Evolutionary conservation across 2,888 invertebrate species (phyloP).

Genomic region (Nephrotoma guestfalica): DNA sequence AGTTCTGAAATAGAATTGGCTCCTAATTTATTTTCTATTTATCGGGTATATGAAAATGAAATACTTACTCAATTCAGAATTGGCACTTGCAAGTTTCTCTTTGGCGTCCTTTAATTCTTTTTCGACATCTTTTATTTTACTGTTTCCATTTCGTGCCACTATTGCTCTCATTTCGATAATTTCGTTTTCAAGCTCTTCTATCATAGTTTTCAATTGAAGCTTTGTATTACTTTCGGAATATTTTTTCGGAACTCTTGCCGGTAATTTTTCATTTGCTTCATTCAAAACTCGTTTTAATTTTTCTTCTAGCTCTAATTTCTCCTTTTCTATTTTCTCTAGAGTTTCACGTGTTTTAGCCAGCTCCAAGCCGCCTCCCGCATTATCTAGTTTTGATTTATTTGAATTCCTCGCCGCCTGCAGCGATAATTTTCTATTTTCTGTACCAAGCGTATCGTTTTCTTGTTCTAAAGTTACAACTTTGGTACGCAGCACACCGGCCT

Average conservation of each 20-base stretch:
- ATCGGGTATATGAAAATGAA: not conserved
- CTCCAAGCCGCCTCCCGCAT: constrained; percentile 36
- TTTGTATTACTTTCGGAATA: constrained; percentile 57
- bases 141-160: constrained; percentile 28
- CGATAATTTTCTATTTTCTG: constrained; percentile 59
- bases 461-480: constrained; percentile 53
- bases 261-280: constrained; percentile 48
- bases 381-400: constrained; percentile 20
- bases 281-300: constrained; percentile 50
- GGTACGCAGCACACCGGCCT: constrained; percentile 49
- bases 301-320: constrained; percentile 48
- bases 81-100: constrained; percentile 48
- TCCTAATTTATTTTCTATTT: not conserved
- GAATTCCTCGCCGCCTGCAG: constrained; percentile 36
- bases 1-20: constrained; percentile 18
- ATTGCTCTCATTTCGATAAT: constrained; percentile 40
- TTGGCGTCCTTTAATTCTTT: constrained; percentile 50
- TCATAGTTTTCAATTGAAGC: constrained; percentile 61
- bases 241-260: constrained; percentile 55
- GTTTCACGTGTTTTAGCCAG: constrained; percentile 40
- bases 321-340: constrained; percentile 41
- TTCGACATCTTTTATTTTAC: constrained; percentile 40
- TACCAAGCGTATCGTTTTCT: constrained; percentile 59
- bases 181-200: constrained; percentile 78
- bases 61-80: constrained; percentile 24